Base-by-base conservation (phyloP, 2,113 vertebrate genomes). In the Lamprologus callipterus region DNA sequence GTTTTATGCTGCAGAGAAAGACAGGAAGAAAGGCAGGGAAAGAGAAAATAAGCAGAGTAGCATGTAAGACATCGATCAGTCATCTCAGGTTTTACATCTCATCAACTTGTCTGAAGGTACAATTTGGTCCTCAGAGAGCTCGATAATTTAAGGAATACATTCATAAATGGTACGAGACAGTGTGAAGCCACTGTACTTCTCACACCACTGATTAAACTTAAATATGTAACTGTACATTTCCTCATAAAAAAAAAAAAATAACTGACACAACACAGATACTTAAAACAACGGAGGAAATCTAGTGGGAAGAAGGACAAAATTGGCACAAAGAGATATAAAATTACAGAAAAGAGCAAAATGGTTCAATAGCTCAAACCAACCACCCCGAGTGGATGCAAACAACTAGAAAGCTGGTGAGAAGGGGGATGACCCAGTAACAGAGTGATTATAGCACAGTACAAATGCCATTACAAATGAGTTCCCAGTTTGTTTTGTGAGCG, bases 251-350 rank as follows among this genome's bases (percentile, higher is more conserved):
- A 14, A 49, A 19, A 54, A 53, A 5, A 73, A 42, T 42, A 42
- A 42, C 7, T 40, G n/a, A 40, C 33, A 2, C 6, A n/a, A 37
- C 11, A 37, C 10, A 65, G 7, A 68, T 37, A 13, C 19, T 40
- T 40, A 40, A 70, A 70, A 70, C 12, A 23, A 45, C 1, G 0
- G 21, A 45, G 4, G 13, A 9, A 45, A 73, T 73, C 2, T 6
- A 17, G 21, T 26, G 40, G 13, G 13, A 10, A 1, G 23, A 26
- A 16, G 8, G 68, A 17, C 8, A 40, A 21, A 40, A 40, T 40
- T 21, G 33, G n/a, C 37, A 73, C 13, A 42, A 16, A 45, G 21
- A 4, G 21, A 73, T 45, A 9, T 45, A 26, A 45, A 70, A 73
- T 42, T 5, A 45, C 12, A 45, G 37, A 14, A 42, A 23, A 42